Evolutionary conservation across 2,113 vertebrate genomes (phyloP).

Genomic region (Notarius lentiginosus): DNA sequence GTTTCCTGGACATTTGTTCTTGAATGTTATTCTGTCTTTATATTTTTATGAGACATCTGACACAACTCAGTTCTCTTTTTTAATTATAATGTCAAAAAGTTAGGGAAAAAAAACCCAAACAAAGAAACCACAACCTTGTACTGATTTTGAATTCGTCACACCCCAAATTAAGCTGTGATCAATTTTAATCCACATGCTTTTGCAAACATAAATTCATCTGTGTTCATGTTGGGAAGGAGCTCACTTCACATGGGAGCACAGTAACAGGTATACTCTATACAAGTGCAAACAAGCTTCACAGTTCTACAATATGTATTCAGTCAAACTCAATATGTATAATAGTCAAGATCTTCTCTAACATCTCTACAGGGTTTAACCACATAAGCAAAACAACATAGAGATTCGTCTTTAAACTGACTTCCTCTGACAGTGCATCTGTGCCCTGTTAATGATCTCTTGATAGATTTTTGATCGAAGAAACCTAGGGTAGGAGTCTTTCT

Average conservation of each 20-base stretch:
- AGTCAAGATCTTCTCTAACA: conserved; percentile 41
- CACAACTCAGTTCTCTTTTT: not conserved
- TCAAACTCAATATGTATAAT: conserved; percentile 43
- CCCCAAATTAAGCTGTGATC: not conserved
- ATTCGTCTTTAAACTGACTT: conserved; percentile 78
- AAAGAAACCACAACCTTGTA: not conserved
- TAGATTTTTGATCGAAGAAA: conserved; percentile 97
- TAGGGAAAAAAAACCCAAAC: not conserved
- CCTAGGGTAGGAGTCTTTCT: conserved; percentile 96
- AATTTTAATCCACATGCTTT: conserved; percentile 31
- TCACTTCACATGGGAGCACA: conserved; percentile 17
- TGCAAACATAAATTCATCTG: conserved; percentile 12
- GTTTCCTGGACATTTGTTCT: not conserved
- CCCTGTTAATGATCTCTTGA: conserved; percentile 89
- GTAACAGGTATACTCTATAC: conserved; percentile 17
- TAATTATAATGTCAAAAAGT: not conserved
- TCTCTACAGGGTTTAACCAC: conserved; percentile 24
- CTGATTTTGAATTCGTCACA: not conserved
- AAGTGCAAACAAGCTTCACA: conserved; percentile 45
- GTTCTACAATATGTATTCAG: conserved; percentile 28
- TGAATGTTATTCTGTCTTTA: not conserved
- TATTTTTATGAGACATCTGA: not conserved
- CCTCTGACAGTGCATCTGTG: conserved; percentile 76
- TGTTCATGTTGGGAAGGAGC: conserved; percentile 10
- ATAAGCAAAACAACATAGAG: conserved; percentile 25